Conservation (phyloP, 2,888 invertebrate genomes). For the Chelonus formosanus region DNA sequence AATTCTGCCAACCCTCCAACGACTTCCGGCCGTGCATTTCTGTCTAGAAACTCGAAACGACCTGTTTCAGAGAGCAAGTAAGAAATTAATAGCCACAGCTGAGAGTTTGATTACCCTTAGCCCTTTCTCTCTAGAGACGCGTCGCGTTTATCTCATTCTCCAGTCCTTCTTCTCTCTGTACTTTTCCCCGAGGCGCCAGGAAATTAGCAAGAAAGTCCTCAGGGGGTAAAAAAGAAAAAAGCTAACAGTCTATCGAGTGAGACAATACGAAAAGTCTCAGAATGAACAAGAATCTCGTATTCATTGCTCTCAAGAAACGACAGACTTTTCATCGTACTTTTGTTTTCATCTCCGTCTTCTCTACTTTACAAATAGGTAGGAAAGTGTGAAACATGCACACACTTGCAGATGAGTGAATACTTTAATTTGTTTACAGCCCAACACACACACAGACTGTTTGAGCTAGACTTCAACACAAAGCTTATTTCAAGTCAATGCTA, state of each 20-base stretch:
- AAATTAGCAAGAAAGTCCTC: conserved; percentile 31
- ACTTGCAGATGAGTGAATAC: conserved; percentile 23
- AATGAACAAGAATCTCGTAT: conserved; percentile 2
- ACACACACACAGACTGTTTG: conserved; percentile 6
- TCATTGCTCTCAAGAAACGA: conserved; percentile 2
- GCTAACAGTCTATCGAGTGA: conserved; percentile 4
- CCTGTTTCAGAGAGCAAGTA: conserved; percentile 38
- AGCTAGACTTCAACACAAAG: background rate
- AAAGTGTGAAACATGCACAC: too few relatives aligned
- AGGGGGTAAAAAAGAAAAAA: conserved; percentile 6
- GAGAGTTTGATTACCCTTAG: conserved; percentile 55
- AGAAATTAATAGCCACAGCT: conserved; percentile 56
- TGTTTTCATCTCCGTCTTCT: background rate
- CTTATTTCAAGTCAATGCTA: background rate
- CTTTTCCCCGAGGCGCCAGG: conserved; percentile 33
- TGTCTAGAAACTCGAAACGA: background rate
- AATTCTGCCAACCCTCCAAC: conserved; percentile 16
- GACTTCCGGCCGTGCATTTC: conserved; percentile 21
- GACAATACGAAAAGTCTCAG: conserved; percentile 18
- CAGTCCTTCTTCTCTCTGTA: conserved; percentile 15
- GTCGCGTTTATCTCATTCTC: conserved; percentile 32
- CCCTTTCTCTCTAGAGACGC: conserved; percentile 12
- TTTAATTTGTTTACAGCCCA: conserved; percentile 29
- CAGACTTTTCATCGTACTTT: conserved; percentile 1
- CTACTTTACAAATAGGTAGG: background rate